Evolutionary conservation across 2,797 vertebrate species (phyloP).

Genomic region (Halcyon leucocephala): DNA sequence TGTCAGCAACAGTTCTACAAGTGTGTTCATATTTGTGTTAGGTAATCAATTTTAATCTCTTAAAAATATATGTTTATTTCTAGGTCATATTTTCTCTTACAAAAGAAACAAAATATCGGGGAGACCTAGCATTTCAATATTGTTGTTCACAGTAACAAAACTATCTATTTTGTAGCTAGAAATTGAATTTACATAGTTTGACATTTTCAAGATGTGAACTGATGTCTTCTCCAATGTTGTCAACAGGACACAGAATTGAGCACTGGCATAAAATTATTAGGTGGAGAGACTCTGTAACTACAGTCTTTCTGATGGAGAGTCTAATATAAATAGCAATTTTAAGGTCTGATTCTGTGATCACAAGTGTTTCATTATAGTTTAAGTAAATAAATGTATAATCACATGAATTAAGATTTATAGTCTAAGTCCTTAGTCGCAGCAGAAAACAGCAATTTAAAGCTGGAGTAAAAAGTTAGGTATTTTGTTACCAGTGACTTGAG

Average conservation of each 20-base stretch:
- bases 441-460: not conserved
- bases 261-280: not conserved
- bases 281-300: not conserved
- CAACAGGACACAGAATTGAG: not conserved
- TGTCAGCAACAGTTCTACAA: not conserved
- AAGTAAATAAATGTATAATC: slow-evolving; percentile 22
- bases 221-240: not conserved
- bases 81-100: not conserved
- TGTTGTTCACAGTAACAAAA: not conserved
- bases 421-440: not conserved
- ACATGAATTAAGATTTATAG: not conserved
- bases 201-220: not conserved
- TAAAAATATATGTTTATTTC: not conserved
- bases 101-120: not conserved
- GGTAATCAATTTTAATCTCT: not conserved
- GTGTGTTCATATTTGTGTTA: not conserved
- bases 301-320: not conserved
- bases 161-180: not conserved
- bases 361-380: slow-evolving; percentile 1
- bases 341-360: not conserved
- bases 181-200: not conserved
- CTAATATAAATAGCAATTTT: not conserved
- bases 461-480: not conserved
- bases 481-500: not conserved
- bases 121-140: not conserved